These are phyloP conservation scores for Neodiprion virginianus DNA, from an alignment of 1,140 invertebrate genomes.

Conservation along the genomic window DNA sequence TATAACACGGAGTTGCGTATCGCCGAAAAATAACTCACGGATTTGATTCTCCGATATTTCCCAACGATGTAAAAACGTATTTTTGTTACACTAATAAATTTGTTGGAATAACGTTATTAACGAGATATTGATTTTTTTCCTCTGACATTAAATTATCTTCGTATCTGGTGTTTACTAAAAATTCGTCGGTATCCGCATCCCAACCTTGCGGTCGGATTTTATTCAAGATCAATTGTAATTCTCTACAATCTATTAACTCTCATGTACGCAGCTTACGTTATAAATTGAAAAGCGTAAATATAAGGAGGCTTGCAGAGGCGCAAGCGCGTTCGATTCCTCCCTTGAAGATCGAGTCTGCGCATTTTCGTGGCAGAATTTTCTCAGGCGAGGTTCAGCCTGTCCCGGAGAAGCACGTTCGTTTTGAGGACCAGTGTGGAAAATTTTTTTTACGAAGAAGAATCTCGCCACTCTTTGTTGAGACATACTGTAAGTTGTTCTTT, in stretches of 20 bases:
- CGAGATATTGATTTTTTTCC: not conserved
- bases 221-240: too few species aligned
- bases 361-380: not conserved
- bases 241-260: not conserved
- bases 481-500: too few species aligned
- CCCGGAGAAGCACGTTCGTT: not conserved
- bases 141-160: not conserved
- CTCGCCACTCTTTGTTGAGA: too few species aligned
- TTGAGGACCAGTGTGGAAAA: too few species aligned
- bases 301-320: not conserved
- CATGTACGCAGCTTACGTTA: not conserved
- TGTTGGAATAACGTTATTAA: not conserved
- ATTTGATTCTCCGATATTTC: not conserved
- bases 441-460: too few species aligned
- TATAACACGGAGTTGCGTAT: too few species aligned
- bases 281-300: not conserved
- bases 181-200: too few species aligned
- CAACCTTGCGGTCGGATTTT: too few species aligned
- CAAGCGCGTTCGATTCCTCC: not conserved
- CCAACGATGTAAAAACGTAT: not conserved
- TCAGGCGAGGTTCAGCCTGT: not conserved
- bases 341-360: constrained; percentile 1
- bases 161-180: too few species aligned
- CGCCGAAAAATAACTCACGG: not conserved
- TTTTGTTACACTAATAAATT: not conserved